Evolutionary conservation across 2,888 invertebrate genomes (phyloP).

Genomic region (Drosophila tripunctata): DNA sequence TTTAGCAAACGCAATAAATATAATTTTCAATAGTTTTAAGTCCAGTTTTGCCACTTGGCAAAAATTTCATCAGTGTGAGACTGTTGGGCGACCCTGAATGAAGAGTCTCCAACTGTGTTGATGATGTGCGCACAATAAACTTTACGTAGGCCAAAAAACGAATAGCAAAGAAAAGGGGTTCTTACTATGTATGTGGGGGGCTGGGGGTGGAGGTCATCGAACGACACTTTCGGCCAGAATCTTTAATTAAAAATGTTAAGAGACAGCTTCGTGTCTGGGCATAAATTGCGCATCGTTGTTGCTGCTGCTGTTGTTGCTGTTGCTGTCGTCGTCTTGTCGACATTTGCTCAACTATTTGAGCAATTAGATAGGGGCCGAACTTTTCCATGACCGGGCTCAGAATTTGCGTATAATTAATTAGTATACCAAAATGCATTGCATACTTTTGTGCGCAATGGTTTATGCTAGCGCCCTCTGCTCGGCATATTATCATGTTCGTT

Average conservation of each 20-base stretch:
- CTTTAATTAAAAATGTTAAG: conserved; percentile 72
- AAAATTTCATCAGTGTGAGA: not conserved
- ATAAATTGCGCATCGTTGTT: conserved; percentile 60
- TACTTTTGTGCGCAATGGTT: conserved; percentile 43
- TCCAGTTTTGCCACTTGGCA: not conserved
- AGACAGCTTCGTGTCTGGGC: conserved; percentile 66
- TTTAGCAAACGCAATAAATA: too few relatives aligned
- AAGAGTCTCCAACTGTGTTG: not conserved
- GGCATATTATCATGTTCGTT: conserved; percentile 44
- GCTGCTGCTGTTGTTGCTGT: conserved; percentile 8
- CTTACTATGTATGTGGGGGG: too few relatives aligned
- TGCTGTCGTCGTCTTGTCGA: not conserved
- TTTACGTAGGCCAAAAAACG: not conserved
- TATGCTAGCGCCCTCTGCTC: conserved; percentile 8
- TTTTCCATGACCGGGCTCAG: conserved; percentile 9
- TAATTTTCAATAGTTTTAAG: too few relatives aligned
- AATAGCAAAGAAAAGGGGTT: not conserved
- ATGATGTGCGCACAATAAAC: not conserved
- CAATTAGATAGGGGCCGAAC: conserved; percentile 51
- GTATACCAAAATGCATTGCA: conserved; percentile 49
- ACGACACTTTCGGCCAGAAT: conserved; percentile 28
- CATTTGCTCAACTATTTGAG: conserved; percentile 64
- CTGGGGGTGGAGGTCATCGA: not conserved
- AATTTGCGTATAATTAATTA: conserved; percentile 52
- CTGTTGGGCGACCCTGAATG: not conserved